Conservation (phyloP, 2,888 invertebrate genomes). For the Cylindroiulus punctatus region DNA sequence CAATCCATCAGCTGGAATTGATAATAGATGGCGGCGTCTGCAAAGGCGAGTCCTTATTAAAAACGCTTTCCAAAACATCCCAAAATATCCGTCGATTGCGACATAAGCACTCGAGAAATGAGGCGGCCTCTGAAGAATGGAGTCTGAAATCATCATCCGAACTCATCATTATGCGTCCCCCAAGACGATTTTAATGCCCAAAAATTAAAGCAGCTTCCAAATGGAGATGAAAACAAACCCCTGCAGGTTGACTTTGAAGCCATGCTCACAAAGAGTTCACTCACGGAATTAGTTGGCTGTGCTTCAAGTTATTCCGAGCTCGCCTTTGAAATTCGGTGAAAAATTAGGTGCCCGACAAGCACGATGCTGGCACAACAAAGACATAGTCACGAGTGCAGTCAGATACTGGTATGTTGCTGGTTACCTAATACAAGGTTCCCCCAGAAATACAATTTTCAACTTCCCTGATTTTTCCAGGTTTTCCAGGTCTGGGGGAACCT, state of each 20-base stretch:
- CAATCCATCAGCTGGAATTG: background rate
- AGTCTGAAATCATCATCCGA: background rate
- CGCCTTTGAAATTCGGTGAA: too few species aligned
- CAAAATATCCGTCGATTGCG: background rate
- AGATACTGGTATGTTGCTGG: too few species aligned
- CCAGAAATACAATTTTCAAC: too few species aligned
- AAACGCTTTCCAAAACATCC: background rate
- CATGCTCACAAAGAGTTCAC: constrained; percentile 9
- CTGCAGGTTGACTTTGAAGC: background rate
- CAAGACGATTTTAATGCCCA: background rate
- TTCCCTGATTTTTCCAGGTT: too few species aligned
- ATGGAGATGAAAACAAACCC: constrained; percentile 16
- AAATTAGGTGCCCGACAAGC: too few species aligned
- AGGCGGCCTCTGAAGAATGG: background rate
- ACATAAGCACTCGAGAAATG: background rate
- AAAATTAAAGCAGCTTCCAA: background rate
- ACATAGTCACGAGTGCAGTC: too few species aligned
- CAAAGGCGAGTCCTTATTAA: constrained; percentile 39
- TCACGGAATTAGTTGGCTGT: constrained; percentile 4
- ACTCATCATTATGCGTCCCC: background rate
- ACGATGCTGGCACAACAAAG: too few species aligned
- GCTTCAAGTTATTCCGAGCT: background rate
- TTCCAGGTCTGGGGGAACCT: too few species aligned
- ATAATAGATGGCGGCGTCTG: constrained; percentile 26
- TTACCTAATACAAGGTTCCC: too few species aligned